Evolutionary conservation across 2,888 invertebrate species (phyloP), one percentile per base, ranked within the genome.

Genomic region (Spilarctia lutea): DNA sequence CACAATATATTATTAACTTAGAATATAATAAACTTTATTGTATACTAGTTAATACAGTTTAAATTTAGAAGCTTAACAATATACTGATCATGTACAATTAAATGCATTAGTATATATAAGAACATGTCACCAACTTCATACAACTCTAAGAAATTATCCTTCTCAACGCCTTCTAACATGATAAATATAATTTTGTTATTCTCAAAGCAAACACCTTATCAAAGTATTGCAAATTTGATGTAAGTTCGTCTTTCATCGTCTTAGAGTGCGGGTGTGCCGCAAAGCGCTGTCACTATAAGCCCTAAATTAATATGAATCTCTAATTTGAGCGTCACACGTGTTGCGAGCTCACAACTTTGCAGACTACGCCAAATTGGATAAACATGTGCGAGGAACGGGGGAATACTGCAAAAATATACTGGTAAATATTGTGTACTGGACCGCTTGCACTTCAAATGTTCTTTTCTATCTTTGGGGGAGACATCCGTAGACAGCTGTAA

Each of bases 291-390:
- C 91, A 91, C 89, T 91, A 89, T 90, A 90, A 91, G 90, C 90
- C 91, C 90, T 91, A 94, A 95, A 95, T 96, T 95, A 95, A 94
- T 94, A 96, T 95, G 94, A 95, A 96, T 95, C 94, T 93, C 94
- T 94, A 95, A 95, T 96, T 95, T 94, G 92, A 90, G 91, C 93
- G 91, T 90, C 93, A 93, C 95, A 96, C 94, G 94, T 95, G 95
- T 92, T 95, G 93, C 94, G 89, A 93, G 90, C 94, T 94, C 93
- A 84, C 94, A 96, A 95, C 95, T 96, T 95, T 93, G 94, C 95
- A 95, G 95, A 95, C 95, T 91, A 88, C 93, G 92, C 93, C 93
- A 94, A 95, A 95, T 95, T 95, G 94, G 94, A 95, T 95, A 93
- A 95, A 94, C 95, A 95, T 94, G 94, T 94, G 94, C 93, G 91